These are phyloP conservation scores for Solenopsis invicta DNA, from an alignment of 1,140 invertebrate genomes.

Conservation along the genomic window DNA sequence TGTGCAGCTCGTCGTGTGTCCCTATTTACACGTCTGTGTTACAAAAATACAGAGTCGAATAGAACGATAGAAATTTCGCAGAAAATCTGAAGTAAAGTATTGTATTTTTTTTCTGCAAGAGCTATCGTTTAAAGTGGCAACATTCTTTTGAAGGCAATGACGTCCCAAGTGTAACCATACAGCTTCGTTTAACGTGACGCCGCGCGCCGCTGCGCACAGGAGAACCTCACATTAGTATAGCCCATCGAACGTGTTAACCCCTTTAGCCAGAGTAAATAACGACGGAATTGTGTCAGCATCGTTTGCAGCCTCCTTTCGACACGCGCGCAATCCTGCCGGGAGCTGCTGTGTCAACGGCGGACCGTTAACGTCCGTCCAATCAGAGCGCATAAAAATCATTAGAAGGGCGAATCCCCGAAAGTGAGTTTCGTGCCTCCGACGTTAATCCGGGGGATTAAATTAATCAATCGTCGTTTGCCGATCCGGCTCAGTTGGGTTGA, in stretches of 20 bases:
- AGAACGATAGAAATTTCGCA: not conserved
- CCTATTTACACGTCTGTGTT: too few relatives aligned
- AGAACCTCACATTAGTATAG: not conserved
- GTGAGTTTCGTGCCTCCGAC: constrained; percentile 46
- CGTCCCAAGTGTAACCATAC: too few relatives aligned
- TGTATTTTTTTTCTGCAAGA: not conserved
- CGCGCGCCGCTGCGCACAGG: not conserved
- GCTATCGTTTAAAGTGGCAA: too few relatives aligned
- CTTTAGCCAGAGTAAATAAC: constrained; percentile 42
- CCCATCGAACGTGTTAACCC: not conserved
- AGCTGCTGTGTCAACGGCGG: constrained; percentile 27
- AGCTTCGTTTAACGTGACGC: constrained; percentile 11
- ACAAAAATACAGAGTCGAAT: not conserved
- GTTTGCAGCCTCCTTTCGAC: constrained; percentile 7
- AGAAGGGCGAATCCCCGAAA: constrained; percentile 48
- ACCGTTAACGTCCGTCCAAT: constrained; percentile 34
- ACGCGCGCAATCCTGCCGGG: not conserved
- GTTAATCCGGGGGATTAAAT: constrained; percentile 55
- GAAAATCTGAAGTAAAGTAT: not conserved
- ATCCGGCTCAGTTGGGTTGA: not conserved
- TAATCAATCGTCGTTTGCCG: constrained; percentile 58
- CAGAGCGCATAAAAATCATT: constrained; percentile 53
- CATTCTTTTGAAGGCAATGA: too few relatives aligned
- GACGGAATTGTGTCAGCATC: constrained; percentile 41
- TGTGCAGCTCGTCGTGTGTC: not conserved